Percentiles rank a stretch among this genome's conserved stretches.
phyloP scores from a whole-genome alignment of 2,888 invertebrate genomes.

The Metalampra italica region DNA sequence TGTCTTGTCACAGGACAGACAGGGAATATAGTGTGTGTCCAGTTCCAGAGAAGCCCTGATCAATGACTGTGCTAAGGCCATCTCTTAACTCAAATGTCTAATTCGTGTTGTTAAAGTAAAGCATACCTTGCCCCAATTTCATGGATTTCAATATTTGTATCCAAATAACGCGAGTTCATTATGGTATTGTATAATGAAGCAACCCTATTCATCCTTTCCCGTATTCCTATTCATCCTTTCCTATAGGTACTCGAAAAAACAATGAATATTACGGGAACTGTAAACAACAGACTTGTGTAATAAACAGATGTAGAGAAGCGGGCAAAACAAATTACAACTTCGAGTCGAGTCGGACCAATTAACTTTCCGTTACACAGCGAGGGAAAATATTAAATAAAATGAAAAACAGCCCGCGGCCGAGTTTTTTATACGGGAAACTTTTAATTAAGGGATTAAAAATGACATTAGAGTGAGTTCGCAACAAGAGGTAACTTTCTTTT shows the following conservation, averaged over 20 bases:
- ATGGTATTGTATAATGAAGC: neutral
- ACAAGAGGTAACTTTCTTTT: conserved; percentile 65
- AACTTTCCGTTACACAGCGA: conserved; percentile 71
- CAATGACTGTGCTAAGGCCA: too few species aligned
- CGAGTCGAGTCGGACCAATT: conserved; percentile 71
- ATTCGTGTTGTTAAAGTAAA: too few species aligned
- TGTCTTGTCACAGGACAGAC: too few species aligned
- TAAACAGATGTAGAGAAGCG: conserved; percentile 64
- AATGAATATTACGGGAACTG: conserved; percentile 43
- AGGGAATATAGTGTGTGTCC: too few species aligned
- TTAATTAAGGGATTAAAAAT: conserved; percentile 78
- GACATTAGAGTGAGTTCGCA: conserved; percentile 70
- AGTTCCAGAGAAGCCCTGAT: too few species aligned
- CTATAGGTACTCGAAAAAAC: conserved; percentile 12
- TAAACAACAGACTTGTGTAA: conserved; percentile 55
- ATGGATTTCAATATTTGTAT: neutral
- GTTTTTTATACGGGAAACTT: conserved; percentile 66
- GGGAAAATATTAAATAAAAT: conserved; percentile 74
- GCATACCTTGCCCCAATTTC: too few species aligned
- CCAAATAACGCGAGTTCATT: neutral
- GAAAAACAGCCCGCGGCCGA: conserved; percentile 64
- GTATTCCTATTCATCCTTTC: neutral
- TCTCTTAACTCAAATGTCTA: too few species aligned
- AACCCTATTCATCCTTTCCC: neutral
- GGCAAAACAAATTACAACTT: conserved; percentile 74